These are phyloP conservation scores for Heterohyrax brucei DNA, from an alignment of 2,797 vertebrate genomes.

Conservation along the genomic window DNA sequence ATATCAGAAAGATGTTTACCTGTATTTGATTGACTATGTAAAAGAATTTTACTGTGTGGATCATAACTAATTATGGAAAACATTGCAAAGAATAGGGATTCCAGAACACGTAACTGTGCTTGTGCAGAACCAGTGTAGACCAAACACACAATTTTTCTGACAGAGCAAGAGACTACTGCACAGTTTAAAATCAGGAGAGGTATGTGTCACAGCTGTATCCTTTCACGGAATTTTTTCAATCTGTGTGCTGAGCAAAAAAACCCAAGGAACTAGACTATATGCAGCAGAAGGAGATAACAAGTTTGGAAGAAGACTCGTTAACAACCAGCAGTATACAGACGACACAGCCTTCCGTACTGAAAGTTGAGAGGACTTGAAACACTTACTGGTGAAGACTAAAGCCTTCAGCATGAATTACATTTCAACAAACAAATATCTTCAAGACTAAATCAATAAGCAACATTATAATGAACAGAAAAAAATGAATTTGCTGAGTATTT, in stretches of 20 bases:
- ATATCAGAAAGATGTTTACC: neutral
- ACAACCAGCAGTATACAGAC: neutral
- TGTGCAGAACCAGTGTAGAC: neutral
- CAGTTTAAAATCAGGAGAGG: neutral
- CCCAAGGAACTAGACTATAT: neutral
- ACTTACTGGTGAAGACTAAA: no score
- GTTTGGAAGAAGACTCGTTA: neutral
- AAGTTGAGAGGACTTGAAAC: no score
- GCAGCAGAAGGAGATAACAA: neutral
- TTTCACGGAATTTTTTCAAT: neutral
- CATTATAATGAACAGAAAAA: no score
- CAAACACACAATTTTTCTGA: neutral
- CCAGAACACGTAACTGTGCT: neutral
- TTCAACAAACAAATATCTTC: no score
- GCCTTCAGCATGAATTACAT: no score
- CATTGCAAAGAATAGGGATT: neutral
- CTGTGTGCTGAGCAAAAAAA: neutral
- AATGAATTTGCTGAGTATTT: no score
- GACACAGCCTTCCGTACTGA: neutral
- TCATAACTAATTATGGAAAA: neutral
- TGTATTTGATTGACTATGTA: neutral
- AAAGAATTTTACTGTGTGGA: neutral
- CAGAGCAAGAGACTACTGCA: neutral
- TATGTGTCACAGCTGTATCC: neutral
- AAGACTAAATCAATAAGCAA: no score